A percentile compares a stretch with the other conserved stretches of the same genome.
These are phyloP conservation scores for Megaceryle torquata DNA, from an alignment of 2,113 vertebrate genomes.

Conservation along the genomic window DNA sequence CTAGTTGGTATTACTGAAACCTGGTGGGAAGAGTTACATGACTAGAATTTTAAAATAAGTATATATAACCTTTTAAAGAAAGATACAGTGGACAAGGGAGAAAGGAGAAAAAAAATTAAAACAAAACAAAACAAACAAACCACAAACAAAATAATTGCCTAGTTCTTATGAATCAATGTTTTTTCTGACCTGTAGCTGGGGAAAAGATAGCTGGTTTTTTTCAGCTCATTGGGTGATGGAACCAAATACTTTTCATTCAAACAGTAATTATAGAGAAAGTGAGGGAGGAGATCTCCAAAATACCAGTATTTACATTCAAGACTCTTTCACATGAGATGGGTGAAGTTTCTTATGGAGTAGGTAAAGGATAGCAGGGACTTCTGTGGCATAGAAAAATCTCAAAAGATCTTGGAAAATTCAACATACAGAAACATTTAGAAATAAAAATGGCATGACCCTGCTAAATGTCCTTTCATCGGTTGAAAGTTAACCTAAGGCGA, in stretches of 20 bases:
- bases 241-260: not conserved
- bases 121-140: not conserved
- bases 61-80: not conserved
- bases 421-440: not conserved
- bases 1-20: not conserved
- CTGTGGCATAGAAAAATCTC: not conserved
- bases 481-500: conserved; percentile 39
- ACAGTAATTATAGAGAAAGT: not conserved
- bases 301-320: not conserved
- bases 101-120: not conserved
- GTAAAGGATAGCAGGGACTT: not conserved
- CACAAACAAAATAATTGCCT: not conserved
- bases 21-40: not conserved
- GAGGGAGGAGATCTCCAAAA: not conserved
- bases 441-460: not conserved
- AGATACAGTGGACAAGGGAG: not conserved
- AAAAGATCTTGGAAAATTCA: not conserved
- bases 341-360: not conserved
- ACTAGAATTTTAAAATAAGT: not conserved
- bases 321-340: not conserved
- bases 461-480: not conserved
- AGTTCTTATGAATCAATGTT: not conserved
- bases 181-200: not conserved
- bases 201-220: not conserved
- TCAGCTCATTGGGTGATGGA: not conserved